Evolutionary conservation across 1,140 invertebrate genomes (phyloP), one percentile per base, ranked within the genome.

Genomic region (Antheraea mylitta): DNA sequence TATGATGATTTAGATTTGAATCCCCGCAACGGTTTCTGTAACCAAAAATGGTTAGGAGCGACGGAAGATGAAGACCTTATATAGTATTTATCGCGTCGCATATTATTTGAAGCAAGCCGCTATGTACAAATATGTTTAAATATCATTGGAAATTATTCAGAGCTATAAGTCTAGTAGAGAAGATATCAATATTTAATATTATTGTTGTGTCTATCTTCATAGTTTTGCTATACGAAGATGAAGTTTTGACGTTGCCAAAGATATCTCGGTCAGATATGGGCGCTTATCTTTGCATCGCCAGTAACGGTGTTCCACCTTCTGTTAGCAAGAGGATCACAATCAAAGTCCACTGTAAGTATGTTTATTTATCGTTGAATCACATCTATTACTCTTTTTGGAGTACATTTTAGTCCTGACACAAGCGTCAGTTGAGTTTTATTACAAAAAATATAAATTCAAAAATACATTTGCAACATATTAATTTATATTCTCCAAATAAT

Each of bases 211-310:
- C 18, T 65, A 60, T 42, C 48, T 70, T 71, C 66, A 9, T 61
- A 96, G 95, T 95, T 1, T 85, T 92, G 18, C 90, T 94, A 10
- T 94, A 92, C 71, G 92, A 95, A 73, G 96, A 96, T 58, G 95
- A 97, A 79, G 94, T 96, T 13, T 87, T 98, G 68, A 95, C 95
- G 74, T 92, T 98, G 72, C 94, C 93, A 60, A 97, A 97, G 92
- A 96, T 98, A 77, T 96, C 95, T 68, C 93, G 97, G 66, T 95
- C 96, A 66, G 96, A 98, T 86, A 98, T 98, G 97, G 96, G 96
- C n/a, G 96, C 96, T 67, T 98, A 97, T 89, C 92, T 97, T 62
- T 97, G 96, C 88, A 97, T 97, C 60, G 97, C 97, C n/a, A 96
- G 94, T 75, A 97, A 97, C 74, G 95, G 95, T 45, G 94, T 96